Conservation (phyloP, 2,888 invertebrate genomes). For the Cephus pulcher region DNA sequence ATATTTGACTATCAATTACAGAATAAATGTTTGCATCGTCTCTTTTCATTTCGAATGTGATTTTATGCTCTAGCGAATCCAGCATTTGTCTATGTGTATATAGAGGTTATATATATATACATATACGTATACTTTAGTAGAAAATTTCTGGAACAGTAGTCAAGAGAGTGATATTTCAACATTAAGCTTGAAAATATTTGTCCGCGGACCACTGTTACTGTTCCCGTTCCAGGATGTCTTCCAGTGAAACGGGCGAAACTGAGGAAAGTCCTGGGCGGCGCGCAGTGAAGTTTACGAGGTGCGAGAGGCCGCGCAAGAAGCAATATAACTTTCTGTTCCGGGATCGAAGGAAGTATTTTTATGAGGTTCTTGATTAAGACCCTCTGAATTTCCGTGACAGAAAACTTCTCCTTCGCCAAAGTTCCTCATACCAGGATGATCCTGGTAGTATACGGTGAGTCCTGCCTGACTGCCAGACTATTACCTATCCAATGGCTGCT, state of each 20-base stretch:
- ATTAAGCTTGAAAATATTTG: not conserved
- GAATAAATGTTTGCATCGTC: not conserved
- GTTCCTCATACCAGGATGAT: not conserved
- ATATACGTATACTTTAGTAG: not conserved
- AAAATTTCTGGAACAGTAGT: not conserved
- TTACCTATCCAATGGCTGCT: not conserved
- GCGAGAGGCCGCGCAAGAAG: not conserved
- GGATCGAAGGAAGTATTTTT: constrained; percentile 16
- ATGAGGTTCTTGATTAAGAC: constrained; percentile 16
- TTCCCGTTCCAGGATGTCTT: not conserved
- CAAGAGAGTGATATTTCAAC: not conserved
- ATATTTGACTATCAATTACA: not conserved
- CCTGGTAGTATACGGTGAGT: not conserved
- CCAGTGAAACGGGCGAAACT: no score
- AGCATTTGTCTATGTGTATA: not conserved
- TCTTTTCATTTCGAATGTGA: constrained; percentile 18
- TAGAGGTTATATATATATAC: no score
- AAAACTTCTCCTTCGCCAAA: not conserved
- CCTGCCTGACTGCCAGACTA: not conserved
- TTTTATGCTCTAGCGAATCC: constrained; percentile 2
- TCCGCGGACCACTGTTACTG: not conserved
- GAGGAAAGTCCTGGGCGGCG: constrained; percentile 1
- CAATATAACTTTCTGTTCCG: constrained; percentile 16
- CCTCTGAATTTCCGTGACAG: constrained; percentile 1
- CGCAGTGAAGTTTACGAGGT: constrained; percentile 13